Conservation (phyloP, 2,113 vertebrate species). For the Lagopus muta region DNA sequence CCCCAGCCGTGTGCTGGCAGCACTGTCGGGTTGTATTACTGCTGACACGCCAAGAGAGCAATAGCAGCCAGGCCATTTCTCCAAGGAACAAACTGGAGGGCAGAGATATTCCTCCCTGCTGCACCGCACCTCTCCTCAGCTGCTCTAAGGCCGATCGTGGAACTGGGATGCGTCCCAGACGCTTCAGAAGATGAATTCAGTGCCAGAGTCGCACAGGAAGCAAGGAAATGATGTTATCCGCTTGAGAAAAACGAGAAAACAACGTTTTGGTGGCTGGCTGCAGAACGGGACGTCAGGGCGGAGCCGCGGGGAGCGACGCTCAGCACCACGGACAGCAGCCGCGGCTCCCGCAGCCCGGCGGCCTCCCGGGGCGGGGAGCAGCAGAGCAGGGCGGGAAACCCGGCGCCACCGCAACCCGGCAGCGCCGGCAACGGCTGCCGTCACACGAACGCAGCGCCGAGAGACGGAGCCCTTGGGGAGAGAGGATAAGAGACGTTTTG, state of each 20-base stretch:
- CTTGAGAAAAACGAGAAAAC: background rate
- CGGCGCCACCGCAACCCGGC: too few species aligned
- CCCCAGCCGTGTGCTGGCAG: accelerated
- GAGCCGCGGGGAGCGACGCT: background rate
- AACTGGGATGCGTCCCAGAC: accelerated
- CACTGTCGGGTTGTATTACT: background rate
- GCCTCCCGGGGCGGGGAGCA: background rate
- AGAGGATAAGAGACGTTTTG: background rate
- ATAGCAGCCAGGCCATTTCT: accelerated
- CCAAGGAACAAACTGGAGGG: accelerated
- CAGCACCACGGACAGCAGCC: background rate
- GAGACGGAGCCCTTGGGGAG: background rate
- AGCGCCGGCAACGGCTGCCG: too few species aligned
- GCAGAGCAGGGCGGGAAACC: background rate
- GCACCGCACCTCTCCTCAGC: accelerated
- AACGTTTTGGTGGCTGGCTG: accelerated
- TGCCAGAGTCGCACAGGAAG: accelerated
- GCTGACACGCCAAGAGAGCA: accelerated
- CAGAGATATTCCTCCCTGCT: background rate
- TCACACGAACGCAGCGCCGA: background rate
- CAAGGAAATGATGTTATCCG: background rate
- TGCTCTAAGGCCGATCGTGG: accelerated
- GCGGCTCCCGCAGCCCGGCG: accelerated
- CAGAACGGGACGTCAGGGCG: accelerated
- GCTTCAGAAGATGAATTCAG: accelerated